Conservation (phyloP, 2,113 vertebrate genomes). For the Phylloscopus trochiloides region DNA sequence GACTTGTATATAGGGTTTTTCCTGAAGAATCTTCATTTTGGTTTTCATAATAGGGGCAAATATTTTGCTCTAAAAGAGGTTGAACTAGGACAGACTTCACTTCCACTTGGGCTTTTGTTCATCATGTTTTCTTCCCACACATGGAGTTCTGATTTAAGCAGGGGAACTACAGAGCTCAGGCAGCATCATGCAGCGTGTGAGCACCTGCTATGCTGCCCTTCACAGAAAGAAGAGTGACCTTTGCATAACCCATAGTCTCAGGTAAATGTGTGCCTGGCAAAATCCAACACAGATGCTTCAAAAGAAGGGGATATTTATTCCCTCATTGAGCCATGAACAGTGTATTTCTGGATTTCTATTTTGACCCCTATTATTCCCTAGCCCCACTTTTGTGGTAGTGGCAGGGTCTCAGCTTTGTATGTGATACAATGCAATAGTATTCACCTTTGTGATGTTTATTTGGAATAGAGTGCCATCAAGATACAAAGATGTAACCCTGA, state of each 20-base stretch:
- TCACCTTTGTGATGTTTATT: neutral
- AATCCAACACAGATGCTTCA: neutral
- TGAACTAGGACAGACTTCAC: neutral
- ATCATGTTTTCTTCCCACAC: neutral
- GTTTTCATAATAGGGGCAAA: neutral
- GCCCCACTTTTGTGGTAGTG: neutral
- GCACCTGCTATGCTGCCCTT: neutral
- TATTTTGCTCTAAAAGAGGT: neutral
- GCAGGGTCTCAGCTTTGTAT: neutral
- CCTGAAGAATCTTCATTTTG: neutral
- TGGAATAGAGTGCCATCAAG: neutral
- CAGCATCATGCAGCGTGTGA: neutral
- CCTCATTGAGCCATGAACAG: neutral
- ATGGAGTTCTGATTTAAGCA: neutral
- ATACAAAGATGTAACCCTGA: neutral
- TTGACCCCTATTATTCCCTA: neutral
- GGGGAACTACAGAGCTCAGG: neutral
- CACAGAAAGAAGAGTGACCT: neutral
- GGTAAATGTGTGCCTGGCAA: neutral
- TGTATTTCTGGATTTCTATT: neutral
- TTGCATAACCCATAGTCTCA: neutral
- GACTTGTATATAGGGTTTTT: neutral
- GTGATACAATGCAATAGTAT: neutral
- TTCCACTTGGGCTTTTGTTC: neutral
- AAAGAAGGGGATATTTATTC: neutral